Evolutionary conservation across 2,113 vertebrate genomes (phyloP).

Genomic region (Cyanistes caeruleus): DNA sequence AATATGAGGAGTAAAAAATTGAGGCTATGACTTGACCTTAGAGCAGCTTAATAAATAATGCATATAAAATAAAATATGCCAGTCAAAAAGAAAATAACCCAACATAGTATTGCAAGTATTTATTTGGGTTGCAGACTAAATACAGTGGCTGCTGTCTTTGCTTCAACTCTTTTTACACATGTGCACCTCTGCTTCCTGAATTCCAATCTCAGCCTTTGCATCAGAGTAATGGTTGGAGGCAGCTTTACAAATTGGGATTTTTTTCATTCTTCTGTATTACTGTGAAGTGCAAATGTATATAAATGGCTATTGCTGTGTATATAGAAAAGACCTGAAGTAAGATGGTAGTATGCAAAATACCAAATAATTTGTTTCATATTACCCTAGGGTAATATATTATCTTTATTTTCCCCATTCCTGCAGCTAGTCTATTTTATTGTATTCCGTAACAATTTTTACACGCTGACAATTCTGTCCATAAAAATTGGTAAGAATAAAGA

Average conservation of each 20-base stretch:
- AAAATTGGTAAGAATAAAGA: neutral
- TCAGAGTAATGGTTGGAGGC: neutral
- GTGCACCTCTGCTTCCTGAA: neutral
- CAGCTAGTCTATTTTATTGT: neutral
- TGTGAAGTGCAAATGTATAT: neutral
- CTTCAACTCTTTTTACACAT: neutral
- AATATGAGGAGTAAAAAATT: neutral
- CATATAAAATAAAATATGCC: constrained; percentile 1
- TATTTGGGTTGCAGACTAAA: neutral
- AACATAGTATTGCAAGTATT: neutral
- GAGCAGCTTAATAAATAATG: constrained; percentile 39
- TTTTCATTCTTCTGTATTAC: neutral
- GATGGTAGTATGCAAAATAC: neutral
- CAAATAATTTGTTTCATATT: neutral
- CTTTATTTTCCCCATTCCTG: neutral
- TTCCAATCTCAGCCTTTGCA: neutral
- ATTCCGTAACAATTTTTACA: neutral
- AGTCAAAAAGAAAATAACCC: neutral
- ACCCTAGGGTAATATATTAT: neutral
- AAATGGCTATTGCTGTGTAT: neutral
- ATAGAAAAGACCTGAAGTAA: neutral
- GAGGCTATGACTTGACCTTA: neutral
- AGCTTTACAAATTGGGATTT: neutral
- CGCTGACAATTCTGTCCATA: neutral
- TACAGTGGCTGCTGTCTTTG: neutral